These are phyloP conservation scores for Atrina japonica DNA, from an alignment of 2,888 invertebrate genomes.

Conservation along the genomic window DNA sequence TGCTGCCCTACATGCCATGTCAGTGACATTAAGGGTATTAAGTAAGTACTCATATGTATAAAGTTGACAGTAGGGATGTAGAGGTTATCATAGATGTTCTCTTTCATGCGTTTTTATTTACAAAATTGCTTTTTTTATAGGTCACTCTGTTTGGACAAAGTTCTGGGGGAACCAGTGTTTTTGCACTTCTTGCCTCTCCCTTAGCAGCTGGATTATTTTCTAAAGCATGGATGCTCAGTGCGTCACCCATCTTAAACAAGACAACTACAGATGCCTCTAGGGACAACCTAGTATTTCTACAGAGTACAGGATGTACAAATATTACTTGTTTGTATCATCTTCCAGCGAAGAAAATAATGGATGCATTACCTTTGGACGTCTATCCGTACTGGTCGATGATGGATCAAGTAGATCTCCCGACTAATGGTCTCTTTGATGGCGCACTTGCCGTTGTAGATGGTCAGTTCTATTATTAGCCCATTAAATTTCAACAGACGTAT, in stretches of 20 bases:
- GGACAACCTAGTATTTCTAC: conserved; percentile 66
- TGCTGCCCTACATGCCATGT: too few species aligned
- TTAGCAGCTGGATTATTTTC: conserved; percentile 85
- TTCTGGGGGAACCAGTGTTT: conserved; percentile 91
- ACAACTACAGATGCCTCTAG: conserved; percentile 61
- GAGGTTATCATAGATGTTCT: too few species aligned
- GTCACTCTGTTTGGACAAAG: conserved; percentile 92
- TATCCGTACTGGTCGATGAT: conserved; percentile 68
- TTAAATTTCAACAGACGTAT: too few species aligned
- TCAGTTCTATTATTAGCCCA: conserved; percentile 43
- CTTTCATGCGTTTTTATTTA: too few species aligned
- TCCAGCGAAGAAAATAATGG: conserved; percentile 59
- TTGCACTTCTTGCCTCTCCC: conserved; percentile 86
- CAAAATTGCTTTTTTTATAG: conserved; percentile 74
- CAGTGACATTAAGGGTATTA: too few species aligned
- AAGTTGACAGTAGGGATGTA: too few species aligned
- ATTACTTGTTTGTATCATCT: conserved; percentile 56
- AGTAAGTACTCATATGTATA: too few species aligned
- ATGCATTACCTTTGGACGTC: conserved; percentile 64
- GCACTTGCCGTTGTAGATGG: conserved; percentile 67
- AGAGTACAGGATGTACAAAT: conserved; percentile 52
- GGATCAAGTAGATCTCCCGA: conserved; percentile 63
- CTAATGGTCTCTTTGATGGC: conserved; percentile 53
- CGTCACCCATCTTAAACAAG: conserved; percentile 69
- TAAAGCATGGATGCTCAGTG: conserved; percentile 81